Evolutionary conservation across 2,888 invertebrate species (phyloP).

Genomic region (Ommatoiulus sabulosus): DNA sequence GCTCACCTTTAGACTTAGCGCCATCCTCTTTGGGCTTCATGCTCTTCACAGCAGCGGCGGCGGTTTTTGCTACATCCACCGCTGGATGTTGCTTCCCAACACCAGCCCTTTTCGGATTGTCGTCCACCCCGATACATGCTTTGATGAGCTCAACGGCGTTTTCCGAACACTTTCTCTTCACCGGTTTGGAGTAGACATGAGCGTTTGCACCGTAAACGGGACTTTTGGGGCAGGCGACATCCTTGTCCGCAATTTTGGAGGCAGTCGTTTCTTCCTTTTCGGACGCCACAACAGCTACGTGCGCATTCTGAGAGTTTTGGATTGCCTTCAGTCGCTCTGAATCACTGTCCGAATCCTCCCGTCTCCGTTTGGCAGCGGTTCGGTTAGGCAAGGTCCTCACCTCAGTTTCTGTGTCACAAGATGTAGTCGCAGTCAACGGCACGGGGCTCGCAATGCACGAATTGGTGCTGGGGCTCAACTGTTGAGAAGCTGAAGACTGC

Average conservation of each 20-base stretch:
- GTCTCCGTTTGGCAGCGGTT: constrained; percentile 74
- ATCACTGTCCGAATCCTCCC: constrained; percentile 75
- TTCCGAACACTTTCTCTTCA: constrained; percentile 75
- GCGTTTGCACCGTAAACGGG: constrained; percentile 57
- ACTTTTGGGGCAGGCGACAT: constrained; percentile 60
- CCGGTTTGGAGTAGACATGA: constrained; percentile 68
- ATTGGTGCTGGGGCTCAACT: constrained; percentile 62
- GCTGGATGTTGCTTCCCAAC: constrained; percentile 57
- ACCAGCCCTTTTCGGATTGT: constrained; percentile 63
- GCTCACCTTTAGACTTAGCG: constrained; percentile 24
- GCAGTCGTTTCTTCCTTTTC: constrained; percentile 67
- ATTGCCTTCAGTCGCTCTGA: neutral
- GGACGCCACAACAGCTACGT: neutral
- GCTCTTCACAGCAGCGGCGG: neutral
- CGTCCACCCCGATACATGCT: constrained; percentile 72
- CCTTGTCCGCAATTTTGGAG: constrained; percentile 72
- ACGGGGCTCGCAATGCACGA: constrained; percentile 62
- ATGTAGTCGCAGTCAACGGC: constrained; percentile 62
- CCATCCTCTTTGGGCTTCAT: constrained; percentile 55
- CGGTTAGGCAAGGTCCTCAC: neutral
- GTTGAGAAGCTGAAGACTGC: constrained; percentile 61
- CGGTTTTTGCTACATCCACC: neutral
- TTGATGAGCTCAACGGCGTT: constrained; percentile 74
- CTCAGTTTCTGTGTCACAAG: constrained; percentile 55
- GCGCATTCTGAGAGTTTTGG: too few species aligned